phyloP scores from a whole-genome alignment of 2,797 vertebrate species.

The Peromyscus melanophrys region DNA sequence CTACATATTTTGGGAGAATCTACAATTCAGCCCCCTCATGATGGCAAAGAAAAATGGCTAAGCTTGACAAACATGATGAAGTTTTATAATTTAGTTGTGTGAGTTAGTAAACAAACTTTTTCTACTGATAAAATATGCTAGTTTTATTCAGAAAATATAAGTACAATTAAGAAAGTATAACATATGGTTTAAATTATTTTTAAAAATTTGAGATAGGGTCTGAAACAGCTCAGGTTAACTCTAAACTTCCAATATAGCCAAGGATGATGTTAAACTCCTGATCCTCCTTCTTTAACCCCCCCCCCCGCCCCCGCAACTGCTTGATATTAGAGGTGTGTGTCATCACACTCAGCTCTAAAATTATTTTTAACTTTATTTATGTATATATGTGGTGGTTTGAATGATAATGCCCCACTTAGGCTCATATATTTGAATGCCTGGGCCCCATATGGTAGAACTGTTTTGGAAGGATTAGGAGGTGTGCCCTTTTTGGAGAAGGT shows the following conservation, averaged over 20 bases:
- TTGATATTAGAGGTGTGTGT: not conserved
- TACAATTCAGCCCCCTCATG: not conserved
- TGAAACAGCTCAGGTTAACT: not conserved
- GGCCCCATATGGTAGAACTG: not conserved
- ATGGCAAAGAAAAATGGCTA: conserved; percentile 23
- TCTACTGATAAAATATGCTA: conserved; percentile 4
- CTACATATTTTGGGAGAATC: not conserved
- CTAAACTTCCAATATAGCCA: not conserved
- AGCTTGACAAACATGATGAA: not conserved
- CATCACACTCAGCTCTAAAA: not conserved
- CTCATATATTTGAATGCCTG: not conserved
- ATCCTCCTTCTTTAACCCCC: not conserved
- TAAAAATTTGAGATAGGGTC: not conserved
- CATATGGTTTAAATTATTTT: not conserved
- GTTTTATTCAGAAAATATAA: conserved; percentile 23
- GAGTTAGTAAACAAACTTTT: not conserved
- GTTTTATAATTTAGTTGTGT: not conserved
- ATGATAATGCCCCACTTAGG: not conserved
- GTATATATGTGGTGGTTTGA: not conserved
- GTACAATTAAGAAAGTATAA: conserved; percentile 42
- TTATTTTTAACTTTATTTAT: not conserved
- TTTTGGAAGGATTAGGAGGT: not conserved
- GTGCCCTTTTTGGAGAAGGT: not conserved
- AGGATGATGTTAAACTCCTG: not conserved
- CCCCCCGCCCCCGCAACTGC: not conserved